These are phyloP conservation scores for Pseudomyrmex gracilis DNA, from an alignment of 1,140 invertebrate genomes.

Conservation along the genomic window DNA sequence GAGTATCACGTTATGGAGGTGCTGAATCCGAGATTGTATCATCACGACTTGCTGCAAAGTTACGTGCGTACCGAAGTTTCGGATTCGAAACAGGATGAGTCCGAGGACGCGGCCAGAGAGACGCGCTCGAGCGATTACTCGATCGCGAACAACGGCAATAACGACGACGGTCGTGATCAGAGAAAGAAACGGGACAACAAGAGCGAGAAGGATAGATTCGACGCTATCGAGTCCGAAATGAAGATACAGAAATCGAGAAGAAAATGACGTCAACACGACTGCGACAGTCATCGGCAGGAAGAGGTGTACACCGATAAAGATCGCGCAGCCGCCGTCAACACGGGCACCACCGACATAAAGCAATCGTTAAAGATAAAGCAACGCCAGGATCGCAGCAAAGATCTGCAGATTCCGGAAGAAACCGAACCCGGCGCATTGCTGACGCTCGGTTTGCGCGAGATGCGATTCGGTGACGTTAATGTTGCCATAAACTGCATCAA, in stretches of 20 bases:
- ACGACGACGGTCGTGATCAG: neutral
- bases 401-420: slow-evolving; percentile 91
- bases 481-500: slow-evolving; percentile 91
- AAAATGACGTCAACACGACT: slow-evolving; percentile 79
- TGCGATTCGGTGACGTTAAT: slow-evolving; percentile 89
- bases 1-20: slow-evolving; percentile 78
- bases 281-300: slow-evolving; percentile 85
- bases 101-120: slow-evolving; percentile 39
- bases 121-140: neutral
- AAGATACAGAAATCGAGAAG: slow-evolving; percentile 86
- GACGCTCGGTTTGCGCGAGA: slow-evolving; percentile 90
- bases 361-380: slow-evolving; percentile 92
- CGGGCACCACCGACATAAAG: slow-evolving; percentile 94
- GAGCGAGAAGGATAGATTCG: neutral
- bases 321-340: slow-evolving; percentile 94
- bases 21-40: slow-evolving; percentile 84
- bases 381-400: slow-evolving; percentile 90
- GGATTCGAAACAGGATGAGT: slow-evolving; percentile 59
- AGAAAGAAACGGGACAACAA: neutral
- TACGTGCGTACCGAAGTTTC: slow-evolving; percentile 88
- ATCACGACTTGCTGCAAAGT: slow-evolving; percentile 91
- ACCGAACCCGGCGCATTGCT: slow-evolving; percentile 91
- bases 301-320: slow-evolving; percentile 96
- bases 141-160: neutral
- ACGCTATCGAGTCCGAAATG: slow-evolving; percentile 79